phyloP scores from a whole-genome alignment of 2,113 vertebrate genomes.

The Rhinopomastus cyanomelas region DNA sequence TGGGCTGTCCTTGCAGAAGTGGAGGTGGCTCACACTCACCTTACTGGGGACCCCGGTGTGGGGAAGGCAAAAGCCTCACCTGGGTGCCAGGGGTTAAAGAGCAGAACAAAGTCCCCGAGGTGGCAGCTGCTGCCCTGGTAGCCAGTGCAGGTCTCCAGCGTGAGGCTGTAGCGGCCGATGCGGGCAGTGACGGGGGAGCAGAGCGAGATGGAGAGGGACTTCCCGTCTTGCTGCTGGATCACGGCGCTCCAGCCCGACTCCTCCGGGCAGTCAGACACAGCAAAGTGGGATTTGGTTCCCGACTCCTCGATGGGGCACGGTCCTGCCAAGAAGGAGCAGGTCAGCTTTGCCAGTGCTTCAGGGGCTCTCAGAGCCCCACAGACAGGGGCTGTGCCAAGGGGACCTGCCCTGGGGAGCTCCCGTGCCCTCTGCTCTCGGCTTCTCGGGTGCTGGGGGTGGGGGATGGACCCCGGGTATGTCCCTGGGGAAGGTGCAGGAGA shows the following conservation, averaged over 20 bases:
- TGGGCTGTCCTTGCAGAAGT: rapidly evolving
- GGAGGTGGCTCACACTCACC: rapidly evolving
- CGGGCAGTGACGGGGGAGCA: slow-evolving; percentile 78
- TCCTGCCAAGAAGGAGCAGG: slow-evolving; percentile 62
- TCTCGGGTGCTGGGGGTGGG: rapidly evolving
- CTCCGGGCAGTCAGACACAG: slow-evolving; percentile 66
- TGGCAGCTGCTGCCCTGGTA: slow-evolving; percentile 58
- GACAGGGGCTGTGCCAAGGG: rapidly evolving
- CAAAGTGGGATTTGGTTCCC: slow-evolving; percentile 82
- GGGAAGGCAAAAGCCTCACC: slow-evolving; percentile 69
- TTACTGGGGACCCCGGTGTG: rapidly evolving
- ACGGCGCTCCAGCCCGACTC: slow-evolving; percentile 78
- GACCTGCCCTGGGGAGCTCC: rapidly evolving
- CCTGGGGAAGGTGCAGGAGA: not conserved
- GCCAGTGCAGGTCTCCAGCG: slow-evolving; percentile 62
- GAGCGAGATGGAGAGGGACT: slow-evolving; percentile 73
- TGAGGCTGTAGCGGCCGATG: slow-evolving; percentile 84
- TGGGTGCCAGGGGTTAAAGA: slow-evolving; percentile 94
- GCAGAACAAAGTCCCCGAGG: slow-evolving; percentile 82
- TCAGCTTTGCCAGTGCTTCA: not conserved
- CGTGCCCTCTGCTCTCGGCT: rapidly evolving
- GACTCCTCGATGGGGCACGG: slow-evolving; percentile 79
- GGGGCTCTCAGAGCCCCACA: not conserved
- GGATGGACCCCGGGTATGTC: not conserved
- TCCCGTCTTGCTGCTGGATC: slow-evolving; percentile 69